These are phyloP conservation scores for Cloeon dipterum DNA, from an alignment of 2,888 invertebrate species.

Conservation along the genomic window DNA sequence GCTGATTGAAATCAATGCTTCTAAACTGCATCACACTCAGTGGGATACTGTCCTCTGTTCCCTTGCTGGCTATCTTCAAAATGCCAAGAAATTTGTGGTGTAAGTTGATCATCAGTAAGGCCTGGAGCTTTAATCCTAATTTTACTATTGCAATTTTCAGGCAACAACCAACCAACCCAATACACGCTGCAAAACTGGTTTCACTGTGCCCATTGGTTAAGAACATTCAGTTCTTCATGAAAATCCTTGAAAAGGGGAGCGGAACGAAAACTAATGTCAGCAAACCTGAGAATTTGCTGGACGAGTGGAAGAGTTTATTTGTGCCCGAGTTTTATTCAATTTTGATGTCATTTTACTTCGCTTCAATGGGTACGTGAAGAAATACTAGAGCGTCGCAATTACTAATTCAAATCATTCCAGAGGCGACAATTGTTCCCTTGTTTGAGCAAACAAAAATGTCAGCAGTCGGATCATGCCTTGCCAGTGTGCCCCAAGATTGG, in stretches of 20 bases:
- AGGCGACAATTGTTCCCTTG: background rate
- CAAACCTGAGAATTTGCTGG: background rate
- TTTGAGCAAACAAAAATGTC: background rate
- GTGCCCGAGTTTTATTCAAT: background rate
- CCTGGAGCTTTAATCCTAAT: background rate
- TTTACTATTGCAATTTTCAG: background rate
- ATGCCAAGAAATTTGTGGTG: slow-evolving; percentile 9
- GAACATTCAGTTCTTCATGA: background rate
- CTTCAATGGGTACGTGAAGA: background rate
- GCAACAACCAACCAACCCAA: background rate
- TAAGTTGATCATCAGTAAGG: background rate
- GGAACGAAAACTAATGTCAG: background rate
- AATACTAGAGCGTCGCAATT: too few relatives aligned
- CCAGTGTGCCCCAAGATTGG: background rate
- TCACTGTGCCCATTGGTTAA: background rate
- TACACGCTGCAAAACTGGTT: background rate
- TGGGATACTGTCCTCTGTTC: slow-evolving; percentile 58
- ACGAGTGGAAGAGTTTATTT: background rate
- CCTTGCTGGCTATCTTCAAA: slow-evolving; percentile 39
- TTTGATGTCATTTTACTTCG: background rate
- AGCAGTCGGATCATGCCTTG: background rate
- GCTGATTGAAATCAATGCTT: slow-evolving; percentile 14
- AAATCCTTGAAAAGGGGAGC: background rate
- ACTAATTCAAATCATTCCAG: too few relatives aligned
- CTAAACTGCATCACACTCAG: slow-evolving; percentile 20